Evolutionary conservation across 2,797 vertebrate species (phyloP).

Genomic region (Monodelphis domestica): DNA sequence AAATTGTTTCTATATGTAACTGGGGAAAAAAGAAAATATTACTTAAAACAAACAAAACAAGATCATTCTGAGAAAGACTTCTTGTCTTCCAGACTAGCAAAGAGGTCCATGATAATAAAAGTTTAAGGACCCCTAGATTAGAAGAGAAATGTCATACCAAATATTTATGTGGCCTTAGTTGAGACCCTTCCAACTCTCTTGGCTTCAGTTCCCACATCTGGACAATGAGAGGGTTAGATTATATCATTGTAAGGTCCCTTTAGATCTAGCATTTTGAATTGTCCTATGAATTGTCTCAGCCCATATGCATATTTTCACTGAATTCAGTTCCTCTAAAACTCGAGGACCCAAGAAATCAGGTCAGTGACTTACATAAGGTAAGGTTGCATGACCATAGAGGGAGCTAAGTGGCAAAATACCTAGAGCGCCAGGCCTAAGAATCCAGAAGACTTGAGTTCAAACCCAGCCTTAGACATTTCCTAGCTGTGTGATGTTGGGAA

Average conservation of each 20-base stretch:
- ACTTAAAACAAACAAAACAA: too few relatives aligned
- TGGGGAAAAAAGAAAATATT: too few relatives aligned
- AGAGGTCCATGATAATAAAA: neutral
- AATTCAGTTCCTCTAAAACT: neutral
- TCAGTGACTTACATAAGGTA: neutral
- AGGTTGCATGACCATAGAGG: neutral
- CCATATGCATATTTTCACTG: neutral
- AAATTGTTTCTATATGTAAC: too few relatives aligned
- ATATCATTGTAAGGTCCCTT: neutral
- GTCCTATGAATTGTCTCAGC: neutral
- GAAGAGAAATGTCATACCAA: neutral
- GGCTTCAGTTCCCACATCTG: neutral
- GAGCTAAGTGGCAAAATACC: neutral
- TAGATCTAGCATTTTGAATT: neutral
- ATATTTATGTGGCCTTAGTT: neutral
- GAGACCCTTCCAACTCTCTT: neutral
- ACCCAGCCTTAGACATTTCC: neutral
- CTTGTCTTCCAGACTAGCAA: neutral
- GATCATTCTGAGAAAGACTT: neutral
- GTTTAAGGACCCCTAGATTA: too few relatives aligned
- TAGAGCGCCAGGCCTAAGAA: too few relatives aligned
- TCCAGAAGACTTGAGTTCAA: neutral
- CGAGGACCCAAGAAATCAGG: neutral
- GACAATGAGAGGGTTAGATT: neutral
- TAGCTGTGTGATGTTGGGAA: neutral